These are phyloP conservation scores for Trachelus troglodyta DNA, from an alignment of 2,888 invertebrate species.

Conservation along the genomic window DNA sequence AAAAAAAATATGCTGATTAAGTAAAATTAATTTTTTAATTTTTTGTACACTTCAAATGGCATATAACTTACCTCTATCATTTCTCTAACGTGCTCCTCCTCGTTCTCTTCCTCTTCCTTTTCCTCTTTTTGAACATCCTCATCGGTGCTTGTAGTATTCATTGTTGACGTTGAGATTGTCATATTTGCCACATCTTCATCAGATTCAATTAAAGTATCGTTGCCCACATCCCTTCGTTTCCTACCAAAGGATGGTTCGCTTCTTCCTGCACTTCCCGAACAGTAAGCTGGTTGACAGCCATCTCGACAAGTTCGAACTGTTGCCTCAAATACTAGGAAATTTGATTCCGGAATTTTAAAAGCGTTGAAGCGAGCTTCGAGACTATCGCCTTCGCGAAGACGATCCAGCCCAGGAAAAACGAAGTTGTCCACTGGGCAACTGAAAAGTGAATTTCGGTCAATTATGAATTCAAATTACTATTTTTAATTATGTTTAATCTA, in stretches of 20 bases:
- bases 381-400: slow-evolving; percentile 86
- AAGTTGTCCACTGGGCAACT: slow-evolving; percentile 93
- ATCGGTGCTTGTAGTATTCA: slow-evolving; percentile 65
- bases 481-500: not conserved
- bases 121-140: slow-evolving; percentile 68
- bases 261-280: slow-evolving; percentile 80
- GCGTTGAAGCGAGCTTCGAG: slow-evolving; percentile 93
- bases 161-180: slow-evolving; percentile 41
- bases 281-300: slow-evolving; percentile 91
- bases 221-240: slow-evolving; percentile 71
- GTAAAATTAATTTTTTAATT: too few species aligned
- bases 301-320: slow-evolving; percentile 90
- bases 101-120: slow-evolving; percentile 69
- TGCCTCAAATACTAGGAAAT: slow-evolving; percentile 92
- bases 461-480: not conserved
- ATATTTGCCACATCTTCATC: slow-evolving; percentile 30
- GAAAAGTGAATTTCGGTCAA: slow-evolving; percentile 34
- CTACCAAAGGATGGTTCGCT: slow-evolving; percentile 86
- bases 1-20: too few species aligned
- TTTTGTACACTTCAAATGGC: not conserved
- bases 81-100: slow-evolving; percentile 83
- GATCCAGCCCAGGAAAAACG: slow-evolving; percentile 91
- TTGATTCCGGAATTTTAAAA: slow-evolving; percentile 94
- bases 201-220: slow-evolving; percentile 51
- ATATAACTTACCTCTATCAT: slow-evolving; percentile 81